Evolutionary conservation across 2,888 invertebrate species (phyloP), one percentile per base, ranked within the genome.

Genomic region (Lasioglossum leucozonium): DNA sequence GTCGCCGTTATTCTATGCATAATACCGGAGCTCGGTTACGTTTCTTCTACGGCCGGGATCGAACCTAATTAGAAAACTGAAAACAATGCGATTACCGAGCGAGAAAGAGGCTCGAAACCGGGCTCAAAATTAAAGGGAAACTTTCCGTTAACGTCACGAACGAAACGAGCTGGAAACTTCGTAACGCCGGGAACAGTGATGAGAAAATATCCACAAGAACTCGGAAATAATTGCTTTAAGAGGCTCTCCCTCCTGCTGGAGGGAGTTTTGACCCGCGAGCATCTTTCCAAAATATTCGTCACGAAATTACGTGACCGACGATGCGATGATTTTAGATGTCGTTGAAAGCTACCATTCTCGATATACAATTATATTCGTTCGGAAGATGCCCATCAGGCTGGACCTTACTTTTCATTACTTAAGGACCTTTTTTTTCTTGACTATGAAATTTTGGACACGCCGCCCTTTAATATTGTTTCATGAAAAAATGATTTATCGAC

Each of bases 71-170:
- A 62, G 62, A 75, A 62, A 65, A 10, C 75, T 44, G 62, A 18
- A n/a, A n/a, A 72, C 67, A 67, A 67, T 67, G 67, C 67, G 67
- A 67, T 67, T 67, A 67, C 67, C 67, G 13, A 34, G 67, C 37
- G 71, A 42, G 44, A 44, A 72, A 26, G 44, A 72, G 71, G n/a
- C 42, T 72, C 71, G 71, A 72, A 44, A 44, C 16, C 16, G 71
- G 30, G 71, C 42, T 42, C 22, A 30, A 67, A 47, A 72, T 72
- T 47, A 34, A 72, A 18, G 44, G 18, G 26, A 30, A 30, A 44
- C 26, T 72, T 44, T 72, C 1, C 44, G 34, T 65, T 67, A 37
- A 37, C 37, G 67, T 37, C 65, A 18, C 34, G 65, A 18, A 44
- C 44, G 16, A 71, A 71, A 42, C 40, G 42, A 71, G 18, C 44